Conservation (phyloP, 35 echinoderm and acorn worm species). For the Heliocidaris tuberculata region DNA sequence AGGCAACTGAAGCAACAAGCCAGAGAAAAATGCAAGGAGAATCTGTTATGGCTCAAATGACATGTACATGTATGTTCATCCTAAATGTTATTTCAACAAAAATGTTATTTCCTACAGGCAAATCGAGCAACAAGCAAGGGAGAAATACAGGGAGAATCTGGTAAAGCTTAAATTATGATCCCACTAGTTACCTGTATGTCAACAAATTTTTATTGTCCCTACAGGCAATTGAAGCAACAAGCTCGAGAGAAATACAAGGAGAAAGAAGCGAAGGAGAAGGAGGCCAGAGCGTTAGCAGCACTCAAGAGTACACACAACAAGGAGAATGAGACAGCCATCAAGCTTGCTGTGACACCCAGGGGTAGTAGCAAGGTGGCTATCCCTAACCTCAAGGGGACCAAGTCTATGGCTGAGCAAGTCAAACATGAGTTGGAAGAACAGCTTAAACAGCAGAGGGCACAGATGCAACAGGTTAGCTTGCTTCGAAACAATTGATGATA, state of each 20-base stretch:
- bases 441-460: slow-evolving; percentile 61
- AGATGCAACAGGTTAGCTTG: slow-evolving; percentile 74
- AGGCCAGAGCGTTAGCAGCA: slow-evolving; percentile 38
- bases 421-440: slow-evolving; percentile 84
- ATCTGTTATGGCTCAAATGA: not conserved
- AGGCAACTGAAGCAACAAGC: slow-evolving; percentile 5
- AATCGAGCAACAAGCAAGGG: not conserved
- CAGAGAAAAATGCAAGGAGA: slow-evolving; percentile 36
- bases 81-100: too few relatives aligned
- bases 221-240: slow-evolving; percentile 34
- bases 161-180: too few relatives aligned
- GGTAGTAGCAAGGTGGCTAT: slow-evolving; percentile 31
- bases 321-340: slow-evolving; percentile 38
- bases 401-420: slow-evolving; percentile 47
- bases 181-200: not conserved
- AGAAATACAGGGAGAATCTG: not conserved
- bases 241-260: slow-evolving; percentile 57
- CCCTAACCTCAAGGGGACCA: not conserved
- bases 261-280: slow-evolving; percentile 24
- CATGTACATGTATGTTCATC: too few relatives aligned
- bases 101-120: not conserved
- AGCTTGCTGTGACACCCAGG: slow-evolving; percentile 27
- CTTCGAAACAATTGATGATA: not conserved
- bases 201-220: not conserved
- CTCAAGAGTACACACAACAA: not conserved